A percentile compares a stretch with the other conserved stretches of the same genome.
These are phyloP conservation scores for Bubo bubo DNA, from an alignment of 2,113 vertebrate genomes.

Conservation along the genomic window DNA sequence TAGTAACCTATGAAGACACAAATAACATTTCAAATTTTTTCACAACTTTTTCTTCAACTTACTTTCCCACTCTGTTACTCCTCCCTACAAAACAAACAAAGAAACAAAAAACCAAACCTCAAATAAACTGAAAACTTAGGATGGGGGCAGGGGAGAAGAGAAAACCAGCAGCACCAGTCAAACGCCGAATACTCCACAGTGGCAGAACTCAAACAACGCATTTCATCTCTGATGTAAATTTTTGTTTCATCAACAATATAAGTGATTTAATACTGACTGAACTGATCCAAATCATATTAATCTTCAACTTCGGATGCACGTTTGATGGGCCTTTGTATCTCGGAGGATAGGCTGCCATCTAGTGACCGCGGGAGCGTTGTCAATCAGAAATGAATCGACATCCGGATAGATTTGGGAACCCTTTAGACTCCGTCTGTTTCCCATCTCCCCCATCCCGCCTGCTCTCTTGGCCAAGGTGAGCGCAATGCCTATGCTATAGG, in stretches of 20 bases:
- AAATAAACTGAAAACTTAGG: background rate
- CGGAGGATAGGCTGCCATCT: constrained; percentile 88
- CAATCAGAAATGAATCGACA: fast-evolving
- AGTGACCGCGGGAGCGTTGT: constrained; percentile 66
- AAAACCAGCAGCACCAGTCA: background rate
- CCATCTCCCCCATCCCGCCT: fast-evolving
- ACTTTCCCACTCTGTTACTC: background rate
- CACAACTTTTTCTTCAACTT: background rate
- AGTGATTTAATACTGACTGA: constrained; percentile 1
- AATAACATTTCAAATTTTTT: background rate
- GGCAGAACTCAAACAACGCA: background rate
- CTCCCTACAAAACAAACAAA: fast-evolving
- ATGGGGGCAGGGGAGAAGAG: too few relatives aligned
- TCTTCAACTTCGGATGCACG: background rate
- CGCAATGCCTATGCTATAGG: fast-evolving
- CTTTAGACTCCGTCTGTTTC: fast-evolving
- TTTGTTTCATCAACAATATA: background rate
- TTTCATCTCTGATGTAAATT: background rate
- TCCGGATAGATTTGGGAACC: fast-evolving
- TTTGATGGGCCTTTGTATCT: background rate
- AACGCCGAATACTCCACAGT: fast-evolving
- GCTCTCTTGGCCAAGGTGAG: fast-evolving
- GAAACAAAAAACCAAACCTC: too few relatives aligned
- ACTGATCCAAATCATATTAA: background rate
- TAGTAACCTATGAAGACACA: fast-evolving